Percentiles rank a stretch among this genome's conserved stretches.
Conservation (phyloP, 2,888 invertebrate genomes). For the Zeuzera pyrina region DNA sequence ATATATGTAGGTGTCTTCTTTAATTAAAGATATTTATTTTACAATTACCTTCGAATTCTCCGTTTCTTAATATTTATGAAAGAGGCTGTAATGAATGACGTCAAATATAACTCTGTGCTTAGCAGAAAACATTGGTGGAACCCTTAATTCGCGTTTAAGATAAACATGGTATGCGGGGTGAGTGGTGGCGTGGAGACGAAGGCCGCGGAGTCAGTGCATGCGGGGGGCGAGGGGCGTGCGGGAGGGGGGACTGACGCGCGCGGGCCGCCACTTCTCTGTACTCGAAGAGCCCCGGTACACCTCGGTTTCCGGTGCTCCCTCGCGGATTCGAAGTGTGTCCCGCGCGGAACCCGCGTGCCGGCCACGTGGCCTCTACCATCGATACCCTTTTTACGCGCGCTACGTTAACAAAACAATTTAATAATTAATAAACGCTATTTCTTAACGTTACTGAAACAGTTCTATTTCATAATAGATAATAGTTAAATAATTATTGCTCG, state of each 20-base stretch:
- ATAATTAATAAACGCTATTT: slow-evolving; percentile 41
- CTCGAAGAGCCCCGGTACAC: slow-evolving; percentile 70
- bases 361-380: slow-evolving; percentile 48
- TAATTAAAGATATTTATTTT: too few species aligned
- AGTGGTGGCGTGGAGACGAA: slow-evolving; percentile 65
- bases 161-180: slow-evolving; percentile 70
- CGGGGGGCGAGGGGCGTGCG: slow-evolving; percentile 27
- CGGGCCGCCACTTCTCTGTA: slow-evolving; percentile 66
- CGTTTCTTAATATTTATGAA: not conserved
- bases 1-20: too few species aligned
- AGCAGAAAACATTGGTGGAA: slow-evolving; percentile 66
- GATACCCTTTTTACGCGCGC: slow-evolving; percentile 38
- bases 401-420: slow-evolving; percentile 46
- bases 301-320: slow-evolving; percentile 68
- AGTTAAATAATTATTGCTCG: too few species aligned
- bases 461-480: too few species aligned
- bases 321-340: slow-evolving; percentile 57
- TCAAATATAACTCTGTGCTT: slow-evolving; percentile 62
- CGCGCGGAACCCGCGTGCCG: slow-evolving; percentile 48
- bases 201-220: slow-evolving; percentile 63
- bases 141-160: slow-evolving; percentile 71
- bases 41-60: too few species aligned
- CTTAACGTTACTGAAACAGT: too few species aligned
- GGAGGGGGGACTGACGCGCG: slow-evolving; percentile 34
- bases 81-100: slow-evolving; percentile 53